These are phyloP conservation scores for Ochotona curzoniae DNA, from an alignment of 2,113 vertebrate species.

Conservation along the genomic window DNA sequence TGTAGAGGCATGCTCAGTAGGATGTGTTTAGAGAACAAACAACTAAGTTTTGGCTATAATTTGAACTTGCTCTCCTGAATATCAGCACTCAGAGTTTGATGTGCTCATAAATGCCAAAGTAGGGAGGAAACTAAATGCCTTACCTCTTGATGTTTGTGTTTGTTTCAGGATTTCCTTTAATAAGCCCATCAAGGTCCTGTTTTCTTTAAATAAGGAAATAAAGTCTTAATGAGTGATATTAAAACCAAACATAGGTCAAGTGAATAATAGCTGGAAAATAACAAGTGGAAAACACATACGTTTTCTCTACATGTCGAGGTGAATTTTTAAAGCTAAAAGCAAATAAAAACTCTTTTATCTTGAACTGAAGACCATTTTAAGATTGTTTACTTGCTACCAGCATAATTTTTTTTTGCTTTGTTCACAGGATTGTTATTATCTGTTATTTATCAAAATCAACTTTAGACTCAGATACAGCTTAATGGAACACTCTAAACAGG, in stretches of 20 bases:
- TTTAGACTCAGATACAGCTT: background rate
- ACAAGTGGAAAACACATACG: background rate
- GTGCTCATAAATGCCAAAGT: background rate
- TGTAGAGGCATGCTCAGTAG: background rate
- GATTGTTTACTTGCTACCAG: constrained; percentile 8
- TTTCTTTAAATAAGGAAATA: constrained; percentile 72
- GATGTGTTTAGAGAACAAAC: background rate
- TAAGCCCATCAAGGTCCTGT: constrained; percentile 58
- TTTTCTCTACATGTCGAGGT: background rate
- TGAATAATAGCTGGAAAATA: constrained; percentile 26
- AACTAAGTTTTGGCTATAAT: background rate
- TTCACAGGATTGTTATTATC: background rate
- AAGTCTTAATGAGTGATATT: constrained; percentile 32
- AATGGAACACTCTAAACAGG: background rate
- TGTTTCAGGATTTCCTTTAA: constrained; percentile 63
- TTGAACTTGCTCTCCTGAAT: background rate
- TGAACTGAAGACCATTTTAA: background rate
- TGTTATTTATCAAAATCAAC: constrained; percentile 25
- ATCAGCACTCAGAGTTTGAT: background rate
- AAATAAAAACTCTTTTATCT: constrained; percentile 5
- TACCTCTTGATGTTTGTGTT: constrained; percentile 69
- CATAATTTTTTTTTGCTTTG: background rate
- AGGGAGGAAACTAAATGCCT: constrained; percentile 1
- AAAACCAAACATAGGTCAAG: constrained; percentile 46
- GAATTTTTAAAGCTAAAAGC: constrained; percentile 35